Base-by-base conservation (phyloP, 1,140 invertebrate species). In the Luehdorfia chinensis region DNA sequence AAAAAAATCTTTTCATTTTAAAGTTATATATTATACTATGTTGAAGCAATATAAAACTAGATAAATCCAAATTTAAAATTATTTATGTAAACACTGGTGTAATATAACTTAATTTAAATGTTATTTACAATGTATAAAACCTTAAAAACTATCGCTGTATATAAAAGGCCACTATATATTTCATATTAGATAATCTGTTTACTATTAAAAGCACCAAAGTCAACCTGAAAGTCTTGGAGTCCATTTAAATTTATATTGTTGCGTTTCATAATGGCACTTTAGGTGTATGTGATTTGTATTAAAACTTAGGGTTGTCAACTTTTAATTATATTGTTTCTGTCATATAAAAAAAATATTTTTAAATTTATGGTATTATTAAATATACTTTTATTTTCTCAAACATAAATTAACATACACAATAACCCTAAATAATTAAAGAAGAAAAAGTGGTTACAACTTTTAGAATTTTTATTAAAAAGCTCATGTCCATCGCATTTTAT, bases 121-220 rank as follows among this genome's bases (percentile, higher is more conserved):
- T 79, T 83, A 83, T 79, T 67, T 77, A 80, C 76, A 80, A 59
- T 67, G 46, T 30, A 30, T 16, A 50, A 56, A 39, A 9, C 34
- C 28, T 51, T 39, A 53, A 47, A 45, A 50, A 25, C 36, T 45
- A 32, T 18, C 31, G 19, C 12, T 34, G 15, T 46, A 44, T 28
- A 41, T 37, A 15, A n/a, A 14, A 18, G 37, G 25, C 25, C 14
- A 30, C 25, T 70, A 72, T 64, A 59, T 51, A 43, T 50, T 47
- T 59, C 55, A 18, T 56, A 53, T 52, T 55, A 28, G 37, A n/a
- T n/a, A 50, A 56, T 41, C 54, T 55, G n/a, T 50, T 56, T 41
- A 54, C 47, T 55, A 52, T 57, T 44, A 56, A 47, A 63, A 81
- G 75, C 75, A 81, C 77, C 77, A 73, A 58, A 50, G 63, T 34